Evolutionary conservation across 2,797 vertebrate species (phyloP).

Genomic region (Merluccius polli): DNA sequence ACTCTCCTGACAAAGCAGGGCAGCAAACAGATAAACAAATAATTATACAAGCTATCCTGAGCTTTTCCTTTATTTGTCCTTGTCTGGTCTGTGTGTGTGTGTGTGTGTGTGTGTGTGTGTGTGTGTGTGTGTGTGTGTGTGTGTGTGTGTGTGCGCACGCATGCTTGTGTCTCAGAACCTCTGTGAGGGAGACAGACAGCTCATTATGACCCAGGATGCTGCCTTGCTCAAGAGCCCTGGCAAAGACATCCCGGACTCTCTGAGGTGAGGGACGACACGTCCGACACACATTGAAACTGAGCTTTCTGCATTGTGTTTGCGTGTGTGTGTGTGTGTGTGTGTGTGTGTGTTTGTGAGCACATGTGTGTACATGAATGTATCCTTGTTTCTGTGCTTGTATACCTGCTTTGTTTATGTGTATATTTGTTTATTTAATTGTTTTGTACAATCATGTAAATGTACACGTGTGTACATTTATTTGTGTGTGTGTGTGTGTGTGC

Average conservation of each 20-base stretch:
- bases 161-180: conserved; percentile 64
- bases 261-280: conserved; percentile 67
- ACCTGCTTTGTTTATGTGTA: too few species aligned
- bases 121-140: conserved; percentile 8
- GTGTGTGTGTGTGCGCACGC: conserved; percentile 6
- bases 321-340: too few species aligned
- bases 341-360: too few species aligned
- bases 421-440: too few species aligned
- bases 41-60: too few species aligned
- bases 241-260: conserved; percentile 67
- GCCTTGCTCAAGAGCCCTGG: conserved; percentile 70
- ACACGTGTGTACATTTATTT: background rate
- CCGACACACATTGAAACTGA: background rate
- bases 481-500: conserved; percentile 7
- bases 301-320: too few species aligned
- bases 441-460: too few species aligned
- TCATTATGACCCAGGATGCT: conserved; percentile 77
- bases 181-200: conserved; percentile 76
- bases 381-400: too few species aligned
- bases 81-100: conserved; percentile 3
- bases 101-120: background rate
- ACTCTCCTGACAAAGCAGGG: too few species aligned
- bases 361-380: too few species aligned
- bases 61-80: too few species aligned
- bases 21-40: too few species aligned